These are phyloP conservation scores for Manis pentadactyla DNA, from an alignment of 2,797 vertebrate species.

Conservation along the genomic window DNA sequence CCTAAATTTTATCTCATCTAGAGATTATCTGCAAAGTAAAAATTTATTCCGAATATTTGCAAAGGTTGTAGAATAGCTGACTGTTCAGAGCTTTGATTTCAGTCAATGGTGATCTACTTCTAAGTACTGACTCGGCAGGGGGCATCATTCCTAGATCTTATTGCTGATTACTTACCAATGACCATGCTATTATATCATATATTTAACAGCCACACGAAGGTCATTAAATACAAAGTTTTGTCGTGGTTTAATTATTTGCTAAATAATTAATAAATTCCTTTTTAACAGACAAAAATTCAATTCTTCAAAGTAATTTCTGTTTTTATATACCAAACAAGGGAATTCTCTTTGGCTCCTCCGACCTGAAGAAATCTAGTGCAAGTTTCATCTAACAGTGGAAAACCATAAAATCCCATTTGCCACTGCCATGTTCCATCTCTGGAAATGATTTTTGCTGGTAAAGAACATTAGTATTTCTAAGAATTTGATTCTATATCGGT, in stretches of 20 bases:
- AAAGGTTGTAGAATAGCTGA: background rate
- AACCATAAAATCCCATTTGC: background rate
- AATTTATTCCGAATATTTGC: background rate
- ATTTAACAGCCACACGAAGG: background rate
- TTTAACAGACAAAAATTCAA: background rate
- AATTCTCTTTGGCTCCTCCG: background rate
- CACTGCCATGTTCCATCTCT: background rate
- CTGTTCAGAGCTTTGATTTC: background rate
- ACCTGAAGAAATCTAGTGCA: background rate
- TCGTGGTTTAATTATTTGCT: background rate
- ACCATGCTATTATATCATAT: background rate
- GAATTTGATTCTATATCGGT: background rate
- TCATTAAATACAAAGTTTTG: background rate
- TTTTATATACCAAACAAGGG: background rate
- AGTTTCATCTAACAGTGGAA: background rate
- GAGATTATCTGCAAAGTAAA: slow-evolving; percentile 17
- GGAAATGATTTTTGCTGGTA: background rate
- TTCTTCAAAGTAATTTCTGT: slow-evolving; percentile 10
- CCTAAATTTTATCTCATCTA: background rate
- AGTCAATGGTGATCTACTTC: background rate
- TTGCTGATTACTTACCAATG: background rate
- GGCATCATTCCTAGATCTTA: background rate
- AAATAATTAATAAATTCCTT: background rate
- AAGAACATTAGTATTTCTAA: background rate
- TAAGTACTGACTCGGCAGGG: background rate